phyloP scores from a whole-genome alignment of 2,888 invertebrate species.

The Rhodophaea formosa region DNA sequence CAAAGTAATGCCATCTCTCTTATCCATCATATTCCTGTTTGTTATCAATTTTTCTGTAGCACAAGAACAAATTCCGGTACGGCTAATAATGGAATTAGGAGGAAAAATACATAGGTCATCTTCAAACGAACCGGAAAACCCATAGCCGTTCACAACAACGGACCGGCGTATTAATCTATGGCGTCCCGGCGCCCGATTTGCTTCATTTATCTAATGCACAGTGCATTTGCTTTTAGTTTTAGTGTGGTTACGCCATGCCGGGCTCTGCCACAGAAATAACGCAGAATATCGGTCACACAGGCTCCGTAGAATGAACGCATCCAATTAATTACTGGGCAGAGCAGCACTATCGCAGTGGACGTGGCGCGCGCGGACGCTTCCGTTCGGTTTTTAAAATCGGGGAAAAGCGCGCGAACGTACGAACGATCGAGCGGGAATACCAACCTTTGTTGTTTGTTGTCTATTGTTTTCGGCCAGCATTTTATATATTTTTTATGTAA shows the following conservation, averaged over 20 bases:
- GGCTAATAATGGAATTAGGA: not conserved
- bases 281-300: constrained; percentile 78
- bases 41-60: too few relatives aligned
- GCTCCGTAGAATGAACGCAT: constrained; percentile 66
- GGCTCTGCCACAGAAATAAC: constrained; percentile 74
- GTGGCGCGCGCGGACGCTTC: constrained; percentile 72
- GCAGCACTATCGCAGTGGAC: constrained; percentile 66
- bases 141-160: not conserved
- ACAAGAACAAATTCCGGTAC: too few relatives aligned
- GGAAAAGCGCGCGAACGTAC: constrained; percentile 59
- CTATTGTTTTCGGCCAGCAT: constrained; percentile 26
- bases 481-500: constrained; percentile 28
- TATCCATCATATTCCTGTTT: too few relatives aligned
- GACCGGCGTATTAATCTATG: constrained; percentile 15
- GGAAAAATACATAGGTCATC: not conserved
- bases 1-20: too few relatives aligned
- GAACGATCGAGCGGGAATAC: constrained; percentile 28
- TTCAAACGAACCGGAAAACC: not conserved
- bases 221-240: constrained; percentile 75
- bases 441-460: constrained; percentile 22
- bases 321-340: constrained; percentile 65
- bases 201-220: constrained; percentile 72
- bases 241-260: constrained; percentile 72
- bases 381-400: constrained; percentile 48
- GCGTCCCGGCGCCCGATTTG: constrained; percentile 47